Percentiles rank a stretch among this genome's conserved stretches.
These are phyloP conservation scores for Lordiphosa andalusiaca DNA, from an alignment of 2,888 invertebrate species.

Conservation along the genomic window DNA sequence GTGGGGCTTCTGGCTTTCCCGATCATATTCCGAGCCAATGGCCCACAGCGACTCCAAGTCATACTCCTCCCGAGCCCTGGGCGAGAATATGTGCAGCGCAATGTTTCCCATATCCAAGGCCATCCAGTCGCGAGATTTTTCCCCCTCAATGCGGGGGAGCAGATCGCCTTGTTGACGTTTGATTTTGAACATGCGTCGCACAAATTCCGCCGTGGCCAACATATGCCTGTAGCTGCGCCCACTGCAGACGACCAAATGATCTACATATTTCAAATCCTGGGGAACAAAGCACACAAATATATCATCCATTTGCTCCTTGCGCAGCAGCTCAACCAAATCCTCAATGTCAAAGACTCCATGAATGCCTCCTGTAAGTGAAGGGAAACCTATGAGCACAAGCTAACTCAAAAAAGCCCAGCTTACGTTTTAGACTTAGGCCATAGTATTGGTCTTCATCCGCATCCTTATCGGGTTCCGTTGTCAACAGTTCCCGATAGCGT, in stretches of 20 bases:
- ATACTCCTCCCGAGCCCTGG: conserved; percentile 85
- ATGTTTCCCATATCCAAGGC: conserved; percentile 96
- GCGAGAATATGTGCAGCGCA: conserved; percentile 92
- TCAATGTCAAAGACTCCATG: conserved; percentile 94
- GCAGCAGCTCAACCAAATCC: conserved; percentile 88
- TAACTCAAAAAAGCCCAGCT: not conserved
- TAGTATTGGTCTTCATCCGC: conserved; percentile 77
- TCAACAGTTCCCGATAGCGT: conserved; percentile 58
- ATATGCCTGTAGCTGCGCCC: conserved; percentile 88
- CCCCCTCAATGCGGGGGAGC: conserved; percentile 89
- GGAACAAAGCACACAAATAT: conserved; percentile 91
- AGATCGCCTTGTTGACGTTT: conserved; percentile 84
- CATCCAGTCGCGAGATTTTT: conserved; percentile 89
- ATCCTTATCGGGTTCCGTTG: conserved; percentile 4
- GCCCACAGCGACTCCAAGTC: conserved; percentile 96
- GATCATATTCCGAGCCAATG: conserved; percentile 90
- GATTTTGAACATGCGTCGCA: conserved; percentile 88
- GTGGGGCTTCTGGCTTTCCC: conserved; percentile 83
- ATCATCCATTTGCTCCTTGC: conserved; percentile 88
- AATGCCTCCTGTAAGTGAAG: conserved; percentile 85
- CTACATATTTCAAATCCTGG: conserved; percentile 87
- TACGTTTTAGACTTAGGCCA: conserved; percentile 83
- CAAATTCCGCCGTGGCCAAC: conserved; percentile 87
- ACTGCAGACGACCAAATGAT: conserved; percentile 91
- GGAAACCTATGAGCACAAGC: not conserved